Base-by-base conservation (phyloP, 2,797 vertebrate species). In the Micromesistius poutassou region DNA sequence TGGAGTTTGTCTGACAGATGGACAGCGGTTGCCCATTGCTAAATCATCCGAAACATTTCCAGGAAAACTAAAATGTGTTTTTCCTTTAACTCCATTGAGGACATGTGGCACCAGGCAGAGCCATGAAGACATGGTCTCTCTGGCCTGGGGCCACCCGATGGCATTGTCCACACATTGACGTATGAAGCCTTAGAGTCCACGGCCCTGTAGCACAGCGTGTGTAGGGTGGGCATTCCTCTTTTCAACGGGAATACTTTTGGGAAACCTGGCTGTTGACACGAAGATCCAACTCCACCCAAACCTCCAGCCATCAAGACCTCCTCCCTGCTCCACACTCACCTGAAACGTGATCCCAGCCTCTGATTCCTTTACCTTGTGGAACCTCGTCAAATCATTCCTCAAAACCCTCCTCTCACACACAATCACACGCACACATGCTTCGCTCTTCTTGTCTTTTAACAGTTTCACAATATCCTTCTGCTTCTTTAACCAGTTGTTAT, bases 251-350 rank as follows among this genome's bases (percentile, higher is more conserved):
- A 33, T 30, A 71, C 70, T 71, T 91, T 91, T 93, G 89, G 89
- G 91, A 91, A 90, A 88, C 83, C 79, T 73, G 74, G 30, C 76
- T 80, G 74, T 79, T 42, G 36, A 79, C 28, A 35, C 66, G 68
- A 81, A 76, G 76, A 79, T 31, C 14, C 70, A 38, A 25, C 71
- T 10, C 80, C 75, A 12, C 46, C 55, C 68, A 30, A 71, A 73
- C 36, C 36, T 16, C 38, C 22, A 40, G 38, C 25, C 73, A 77
- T 80, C 62, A 30, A 72, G 71, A 85, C 74, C 46, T 71, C 74
- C 46, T 71, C 36, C 38, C 25, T 40, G 36, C 35, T 86, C 81
- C 30, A 55, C 75, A 72, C 30, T 3, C 72, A 36, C 73, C 35
- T 71, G 0, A 74, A 74, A 62, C 74, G 74, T 50, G 74, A 73